A percentile compares a stretch with the other conserved stretches of the same genome.
These are phyloP conservation scores for Carassius gibelio DNA, from an alignment of 2,113 vertebrate genomes.

Conservation along the genomic window DNA sequence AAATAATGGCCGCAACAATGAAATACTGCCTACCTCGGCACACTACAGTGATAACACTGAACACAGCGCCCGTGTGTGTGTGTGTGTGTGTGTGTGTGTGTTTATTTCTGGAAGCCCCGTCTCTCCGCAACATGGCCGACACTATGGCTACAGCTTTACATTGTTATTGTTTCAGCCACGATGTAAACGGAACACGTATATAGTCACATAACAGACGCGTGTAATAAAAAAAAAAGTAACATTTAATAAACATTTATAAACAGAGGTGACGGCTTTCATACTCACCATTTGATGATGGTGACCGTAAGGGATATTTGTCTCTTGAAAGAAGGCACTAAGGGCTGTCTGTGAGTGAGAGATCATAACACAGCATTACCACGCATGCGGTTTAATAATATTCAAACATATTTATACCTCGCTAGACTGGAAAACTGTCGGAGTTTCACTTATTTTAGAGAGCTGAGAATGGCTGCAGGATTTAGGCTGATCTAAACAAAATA, in stretches of 20 bases:
- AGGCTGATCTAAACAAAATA: background rate
- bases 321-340: conserved; percentile 98
- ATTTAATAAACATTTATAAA: background rate
- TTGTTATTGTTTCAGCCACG: conserved; percentile 75
- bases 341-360: conserved; percentile 81
- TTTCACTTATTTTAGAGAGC: background rate
- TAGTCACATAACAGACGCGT: background rate
- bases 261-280: conserved; percentile 45
- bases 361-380: conserved; percentile 49
- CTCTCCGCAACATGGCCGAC: conserved; percentile 80
- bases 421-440: background rate
- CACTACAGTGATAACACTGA: conserved; percentile 42
- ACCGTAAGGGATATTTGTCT: conserved; percentile 95
- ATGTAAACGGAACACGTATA: background rate
- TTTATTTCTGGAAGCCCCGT: conserved; percentile 79
- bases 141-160: conserved; percentile 67
- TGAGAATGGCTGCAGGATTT: background rate
- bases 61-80: background rate
- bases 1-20: background rate
- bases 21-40: conserved; percentile 25
- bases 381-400: background rate
- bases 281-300: conserved; percentile 99
- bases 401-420: background rate
- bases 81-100: conserved; percentile 66
- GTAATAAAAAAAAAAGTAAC: background rate